Base-by-base conservation (phyloP, 2,888 invertebrate species). In the Endomychus coccineus region DNA sequence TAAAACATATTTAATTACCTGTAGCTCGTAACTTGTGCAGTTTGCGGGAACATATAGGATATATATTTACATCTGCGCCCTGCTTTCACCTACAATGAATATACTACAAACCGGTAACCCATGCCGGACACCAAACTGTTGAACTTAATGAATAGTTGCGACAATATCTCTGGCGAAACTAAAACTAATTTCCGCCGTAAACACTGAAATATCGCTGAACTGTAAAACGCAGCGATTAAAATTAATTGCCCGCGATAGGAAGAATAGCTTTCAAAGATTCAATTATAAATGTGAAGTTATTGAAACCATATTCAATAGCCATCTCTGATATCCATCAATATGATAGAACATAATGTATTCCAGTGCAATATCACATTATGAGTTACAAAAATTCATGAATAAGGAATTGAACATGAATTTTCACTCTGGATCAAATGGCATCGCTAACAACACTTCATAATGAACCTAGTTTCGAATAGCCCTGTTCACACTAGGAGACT, bases 181-280 rank as follows among this genome's bases (percentile, higher is more conserved):
- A 47, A 52, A 56, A 56, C 54, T 54, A 56, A 56, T 56, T 56
- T 56, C 54, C 54, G 50, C 36, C 44, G 43, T 44, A 48, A 46
- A 49, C 48, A 51, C 44, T 45, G 27, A 38, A 41, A 41, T 46
- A 43, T 45, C 46, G 39, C 43, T 44, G 36, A 42, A 49, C 44
- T 45, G 39, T 46, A 43, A 47, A 42, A 37, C 45, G 39, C 34
- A 34, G 40, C 45, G 41, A 50, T 51, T 50, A 47, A 51, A 51
- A 51, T 51, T 50, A 51, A 51, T 51, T 48, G 22, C 21, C 17
- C 21, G 40, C 28, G 34, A 25, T 27, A 36, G 38, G 43, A 38
- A 38, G 43, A 40, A 40, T 19, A 19, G 6, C n/a, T n/a, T 19
- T n/a, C n/a, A n/a, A n/a, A n/a, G n/a, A n/a, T n/a, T n/a, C n/a